Evolutionary conservation across 2,113 vertebrate species (phyloP).

Genomic region (Neopipo cinnamomea): DNA sequence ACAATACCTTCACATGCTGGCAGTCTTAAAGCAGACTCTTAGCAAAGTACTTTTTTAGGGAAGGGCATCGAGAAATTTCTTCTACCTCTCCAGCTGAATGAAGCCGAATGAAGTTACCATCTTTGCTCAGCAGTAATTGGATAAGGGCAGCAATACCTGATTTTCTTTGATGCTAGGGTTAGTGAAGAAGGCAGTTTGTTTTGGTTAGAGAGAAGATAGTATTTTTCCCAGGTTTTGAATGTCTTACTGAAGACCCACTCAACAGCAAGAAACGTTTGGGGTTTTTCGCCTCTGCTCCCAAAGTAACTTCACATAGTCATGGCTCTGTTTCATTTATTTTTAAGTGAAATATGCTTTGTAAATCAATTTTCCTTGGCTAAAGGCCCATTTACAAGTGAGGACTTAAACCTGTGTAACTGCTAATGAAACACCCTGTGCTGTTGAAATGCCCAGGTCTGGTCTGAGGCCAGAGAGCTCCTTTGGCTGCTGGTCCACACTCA

Average conservation of each 20-base stretch:
- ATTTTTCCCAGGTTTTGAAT: background rate
- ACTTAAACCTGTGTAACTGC: background rate
- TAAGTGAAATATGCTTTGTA: background rate
- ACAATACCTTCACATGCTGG: background rate
- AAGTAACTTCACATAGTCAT: background rate
- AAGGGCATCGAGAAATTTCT: background rate
- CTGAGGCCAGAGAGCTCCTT: background rate
- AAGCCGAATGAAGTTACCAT: background rate
- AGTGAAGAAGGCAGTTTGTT: background rate
- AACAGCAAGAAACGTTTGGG: background rate
- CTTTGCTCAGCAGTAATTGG: background rate
- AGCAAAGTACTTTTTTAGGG: background rate
- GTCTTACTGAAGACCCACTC: background rate
- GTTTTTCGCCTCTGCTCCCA: background rate
- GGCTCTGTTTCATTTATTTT: background rate
- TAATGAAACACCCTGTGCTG: background rate
- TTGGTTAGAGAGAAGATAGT: background rate
- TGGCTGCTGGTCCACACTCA: rapidly evolving
- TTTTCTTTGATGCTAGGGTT: background rate
- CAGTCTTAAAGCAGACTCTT: background rate
- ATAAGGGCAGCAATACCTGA: background rate
- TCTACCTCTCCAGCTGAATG: background rate
- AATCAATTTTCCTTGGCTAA: background rate
- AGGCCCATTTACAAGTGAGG: background rate
- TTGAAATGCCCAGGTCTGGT: background rate